Evolutionary conservation across 2,797 vertebrate genomes (phyloP), one percentile per base, ranked within the genome.

Genomic region (Galago senegalensis): DNA sequence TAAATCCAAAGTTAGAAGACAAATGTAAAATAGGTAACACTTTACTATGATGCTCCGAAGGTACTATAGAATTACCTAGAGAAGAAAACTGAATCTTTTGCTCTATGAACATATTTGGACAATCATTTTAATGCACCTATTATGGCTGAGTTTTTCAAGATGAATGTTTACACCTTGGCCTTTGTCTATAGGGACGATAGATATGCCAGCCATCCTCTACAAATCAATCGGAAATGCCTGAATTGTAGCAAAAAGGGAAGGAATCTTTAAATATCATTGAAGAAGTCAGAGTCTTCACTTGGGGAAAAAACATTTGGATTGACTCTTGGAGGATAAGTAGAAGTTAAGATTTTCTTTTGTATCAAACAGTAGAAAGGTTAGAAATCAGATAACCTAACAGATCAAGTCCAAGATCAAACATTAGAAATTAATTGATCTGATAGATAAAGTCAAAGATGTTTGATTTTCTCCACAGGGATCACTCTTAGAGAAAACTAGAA

Each of bases 1-100:
- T 91, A 94, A 93, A 75, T 87, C 43, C 88, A 72, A 96, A 96
- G 93, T 94, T 94, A 97, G 94, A 84, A 93, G 87, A 87, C 70
- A 94, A 90, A 89, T 94, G 90, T 97, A 94, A 97, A 97, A 95
- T 63, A 88, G 89, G 91, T 93, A 94, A 81, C 82, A 92, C 69
- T 97, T 84, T 84, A 79, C 87, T 94, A 83, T 92, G 89, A 95
- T 67, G 69, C 72, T 95, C 82, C 73, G 73, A 91, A 91, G 85
- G 69, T 65, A 31, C 63, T 81, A 40, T 82, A 90, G 73, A 90
- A 93, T 85, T 96, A 96, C 81, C 80, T 81, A 92, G 82, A 97
- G 56, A n/a, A 70, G 72, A 87, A 56, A 81, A 86, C 73, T 67
- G 65, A 87, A 31, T 89, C 53, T 89, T 88, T 89, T 72, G 27